A percentile compares a stretch with the other conserved stretches of the same genome.
phyloP scores from a whole-genome alignment of 2,113 vertebrate genomes.

The Ailuropoda melanoleuca region DNA sequence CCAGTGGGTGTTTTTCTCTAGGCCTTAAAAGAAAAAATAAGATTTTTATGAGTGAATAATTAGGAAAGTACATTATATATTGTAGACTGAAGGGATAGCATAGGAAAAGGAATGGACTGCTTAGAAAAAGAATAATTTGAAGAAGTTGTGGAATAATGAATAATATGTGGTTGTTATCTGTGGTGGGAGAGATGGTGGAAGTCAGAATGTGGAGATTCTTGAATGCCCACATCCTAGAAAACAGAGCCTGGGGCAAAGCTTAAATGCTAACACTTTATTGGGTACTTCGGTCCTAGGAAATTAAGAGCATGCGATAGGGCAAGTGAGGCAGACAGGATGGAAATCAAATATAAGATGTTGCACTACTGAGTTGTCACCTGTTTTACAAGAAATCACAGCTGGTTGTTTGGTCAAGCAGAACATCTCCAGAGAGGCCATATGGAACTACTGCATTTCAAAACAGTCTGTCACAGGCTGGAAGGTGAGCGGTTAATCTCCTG shows the following conservation, averaged over 20 bases:
- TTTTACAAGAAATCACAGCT: conserved; percentile 41
- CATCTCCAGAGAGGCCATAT: not conserved
- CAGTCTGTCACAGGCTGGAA: not conserved
- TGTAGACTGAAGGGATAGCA: not conserved
- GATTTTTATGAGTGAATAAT: not conserved
- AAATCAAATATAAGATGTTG: not conserved
- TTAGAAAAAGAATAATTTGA: not conserved
- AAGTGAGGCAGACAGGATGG: not conserved
- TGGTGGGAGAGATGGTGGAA: not conserved
- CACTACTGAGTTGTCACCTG: not conserved
- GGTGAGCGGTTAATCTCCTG: not conserved
- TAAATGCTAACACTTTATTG: not conserved
- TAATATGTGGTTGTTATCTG: accelerated
- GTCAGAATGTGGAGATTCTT: not conserved
- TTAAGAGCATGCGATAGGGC: not conserved
- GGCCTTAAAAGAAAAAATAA: not conserved
- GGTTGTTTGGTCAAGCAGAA: not conserved
- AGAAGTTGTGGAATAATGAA: not conserved
- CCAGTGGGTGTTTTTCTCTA: not conserved
- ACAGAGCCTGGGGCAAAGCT: not conserved
- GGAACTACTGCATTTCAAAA: not conserved
- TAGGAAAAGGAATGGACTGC: not conserved
- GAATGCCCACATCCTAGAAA: not conserved
- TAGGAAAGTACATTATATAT: not conserved
- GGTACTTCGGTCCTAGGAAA: not conserved